phyloP scores from a whole-genome alignment of 2,888 invertebrate genomes.

The Eudasyphora cyanicolor region DNA sequence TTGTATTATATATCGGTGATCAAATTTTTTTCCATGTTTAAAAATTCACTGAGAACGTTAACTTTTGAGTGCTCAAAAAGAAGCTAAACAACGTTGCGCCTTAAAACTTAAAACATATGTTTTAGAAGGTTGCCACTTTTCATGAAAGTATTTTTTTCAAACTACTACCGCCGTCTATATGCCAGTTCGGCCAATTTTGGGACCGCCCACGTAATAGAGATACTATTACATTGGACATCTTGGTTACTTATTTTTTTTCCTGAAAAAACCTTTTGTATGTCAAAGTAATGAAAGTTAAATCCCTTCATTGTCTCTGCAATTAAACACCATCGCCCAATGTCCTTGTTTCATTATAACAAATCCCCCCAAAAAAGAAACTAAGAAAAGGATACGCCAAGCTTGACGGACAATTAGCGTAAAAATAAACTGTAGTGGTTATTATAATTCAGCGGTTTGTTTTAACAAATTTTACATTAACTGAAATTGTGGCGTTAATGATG shows the following conservation, averaged over 20 bases:
- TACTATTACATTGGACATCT: not conserved
- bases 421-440: conserved; percentile 31
- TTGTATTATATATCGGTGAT: too few species aligned
- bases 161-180: too few species aligned
- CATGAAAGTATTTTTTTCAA: too few species aligned
- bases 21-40: too few species aligned
- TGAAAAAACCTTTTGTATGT: not conserved
- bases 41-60: too few species aligned
- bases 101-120: too few species aligned
- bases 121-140: too few species aligned
- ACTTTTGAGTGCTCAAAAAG: too few species aligned
- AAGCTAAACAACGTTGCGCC: too few species aligned
- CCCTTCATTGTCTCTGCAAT: not conserved
- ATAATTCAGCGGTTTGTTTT: conserved; percentile 7
- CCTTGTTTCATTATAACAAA: not conserved
- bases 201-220: not conserved
- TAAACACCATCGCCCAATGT: not conserved
- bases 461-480: not conserved
- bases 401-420: conserved; percentile 30
- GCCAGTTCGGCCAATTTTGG: too few species aligned
- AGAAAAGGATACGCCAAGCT: not conserved
- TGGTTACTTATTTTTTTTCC: not conserved
- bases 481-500: not conserved
- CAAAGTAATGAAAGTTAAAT: not conserved
- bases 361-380: not conserved